Evolutionary conservation across 2,113 vertebrate genomes (phyloP), one percentile per base, ranked within the genome.

Genomic region (Neolamprologus kungweensis): DNA sequence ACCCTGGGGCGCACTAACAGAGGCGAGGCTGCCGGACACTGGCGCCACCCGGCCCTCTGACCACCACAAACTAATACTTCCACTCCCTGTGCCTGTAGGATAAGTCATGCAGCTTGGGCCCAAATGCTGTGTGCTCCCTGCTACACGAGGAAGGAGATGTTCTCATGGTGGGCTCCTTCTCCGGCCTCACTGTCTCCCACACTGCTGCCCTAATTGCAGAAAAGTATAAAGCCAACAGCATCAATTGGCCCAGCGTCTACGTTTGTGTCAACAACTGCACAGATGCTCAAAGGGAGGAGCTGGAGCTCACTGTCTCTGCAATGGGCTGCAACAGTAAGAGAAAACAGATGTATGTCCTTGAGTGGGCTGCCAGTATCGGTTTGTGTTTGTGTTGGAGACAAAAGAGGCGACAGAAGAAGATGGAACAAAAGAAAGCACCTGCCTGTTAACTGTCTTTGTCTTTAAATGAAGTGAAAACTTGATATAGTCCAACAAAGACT

Each of bases 241-340:
- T 26, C 23, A 14, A 51, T 68, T 47, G 58, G 85, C 82, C 88
- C 85, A 96, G 68, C 12, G 83, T 99, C 85, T 96, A 97, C 83
- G 96, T 97, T 17, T 99, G 97, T 94, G 97, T 92, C 95, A 88
- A 90, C 93, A 81, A 96, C 12, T 85, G 92, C 33, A 92, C 96
- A 37, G 55, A 92, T 4, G 68, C 81, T 71, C 97, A 96, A 85
- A 95, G 92, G 91, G 95, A 92, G 58, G 95, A 98, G 79, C 88
- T 98, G 85, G 95, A 87, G 91, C 93, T 91, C 17, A 86, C 91
- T 23, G 92, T 98, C 57, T 68, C 73, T 88, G 92, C 88, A 63
- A 96, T 97, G 96, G 97, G 96, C 93, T 99, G 97, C 96, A 94
- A 96, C 96, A 98, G 98, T 99, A 97, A 51, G 90, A 68, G 26